Base-by-base conservation (phyloP, 2,888 invertebrate genomes). In the Meloe dianella region DNA sequence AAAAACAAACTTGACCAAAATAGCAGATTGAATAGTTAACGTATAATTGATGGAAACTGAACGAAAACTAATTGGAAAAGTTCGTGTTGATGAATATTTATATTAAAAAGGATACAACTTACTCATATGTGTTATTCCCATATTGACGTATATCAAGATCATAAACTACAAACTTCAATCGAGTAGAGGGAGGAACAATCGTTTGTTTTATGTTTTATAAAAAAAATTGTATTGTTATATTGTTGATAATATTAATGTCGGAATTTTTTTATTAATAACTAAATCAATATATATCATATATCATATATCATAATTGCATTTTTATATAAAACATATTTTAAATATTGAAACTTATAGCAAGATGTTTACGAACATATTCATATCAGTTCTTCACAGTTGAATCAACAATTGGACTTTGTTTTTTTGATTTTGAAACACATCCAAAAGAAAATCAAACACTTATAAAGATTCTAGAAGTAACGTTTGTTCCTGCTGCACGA, bases 51-150 rank as follows among this genome's bases (percentile, higher is more conserved):
- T 62, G 54, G 27, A 22, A 22, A 29, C 17, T 20, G 29, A 24
- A 38, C 14, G 6, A 12, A 17, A 29, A 62, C 62, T 62, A 22
- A 62, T 56, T 56, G 20, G 20, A 22, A 29, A 56, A 22, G 62
- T 56, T 56, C 56, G 62, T 62, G 62, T 38, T 29, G 29, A 7
- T 35, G 30, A 56, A 51, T 51, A 62, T 62, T 62, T 62, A 62
- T 62, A 30, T 32, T 30, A 6, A 2, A 17, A 22, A 6, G 10
- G 29, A n/a, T 54, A 60, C 6, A 35, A 47, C 61, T 61, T 61
- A 61, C 47, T 61, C 59, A 59, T 59, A 14, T 58, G 58, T 58
- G 2, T 27, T 30, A 58, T 58, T 30, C 30, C 20, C 30, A 22
- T 20, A 38, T 59, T 32, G 17, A 35, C 32, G 32, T n/a, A 1